Evolutionary conservation across 2,113 vertebrate species (phyloP), one percentile per base, ranked within the genome.

Genomic region (Epinephelus cyanopodus): DNA sequence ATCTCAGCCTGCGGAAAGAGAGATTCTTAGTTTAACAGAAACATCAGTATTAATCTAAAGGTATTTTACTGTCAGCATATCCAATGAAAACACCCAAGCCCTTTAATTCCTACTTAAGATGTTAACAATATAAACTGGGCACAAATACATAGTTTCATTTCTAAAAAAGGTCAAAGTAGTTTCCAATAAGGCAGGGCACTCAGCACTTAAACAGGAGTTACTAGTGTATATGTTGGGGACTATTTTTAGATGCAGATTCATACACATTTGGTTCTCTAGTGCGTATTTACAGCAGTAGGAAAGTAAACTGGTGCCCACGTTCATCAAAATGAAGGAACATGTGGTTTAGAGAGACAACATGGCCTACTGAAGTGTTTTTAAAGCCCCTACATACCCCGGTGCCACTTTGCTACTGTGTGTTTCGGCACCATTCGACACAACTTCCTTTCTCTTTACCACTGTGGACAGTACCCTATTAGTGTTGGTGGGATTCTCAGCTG

Each of bases 1-100:
- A 99, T 99, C 91, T 99, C 98, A 19, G 98, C 98, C 98, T 99
- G 86, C 23, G 50, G 45, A 78, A 27, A n/a, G 18, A 85, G 37
- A 21, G 19, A 23, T 29, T 13, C 15, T 86, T 65, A 74, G 17
- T 73, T n/a, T 9, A 42, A 53, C 4, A 23, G 33, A 1, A 23
- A 75, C 10, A 57, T 4, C 7, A 29, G 2, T 3, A 9, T 42
- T 8, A 48, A 27, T 33, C 25, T n/a, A 9, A 7, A 12, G 27
- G 12, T 29, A 37, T 25, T 18, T 7, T 37, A 37, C 33, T 37
- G 15, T 4, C 23, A 78, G 37, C 14, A 69, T 29, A 69, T 6
- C 12, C n/a, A 11, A 25, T 15, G 2, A 45, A 83, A 61, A 47
- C 15, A 53, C n/a, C 33, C 33, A 7, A 37, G 33, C 6, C 33